Evolutionary conservation across 2,888 invertebrate species (phyloP), one percentile per base, ranked within the genome.

Genomic region (Eupithecia dodoneata): DNA sequence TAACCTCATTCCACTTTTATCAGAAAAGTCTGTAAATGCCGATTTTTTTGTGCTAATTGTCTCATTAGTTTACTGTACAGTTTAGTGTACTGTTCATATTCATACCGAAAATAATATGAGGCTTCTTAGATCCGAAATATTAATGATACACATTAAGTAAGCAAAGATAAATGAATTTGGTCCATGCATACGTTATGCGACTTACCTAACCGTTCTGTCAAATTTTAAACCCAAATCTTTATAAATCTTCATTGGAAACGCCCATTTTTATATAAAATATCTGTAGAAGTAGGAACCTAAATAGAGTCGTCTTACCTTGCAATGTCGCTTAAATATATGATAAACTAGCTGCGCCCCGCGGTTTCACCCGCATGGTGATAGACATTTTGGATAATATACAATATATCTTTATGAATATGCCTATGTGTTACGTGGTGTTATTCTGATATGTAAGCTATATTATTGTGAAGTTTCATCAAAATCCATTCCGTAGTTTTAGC

Each of bases 1-100:
- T 63, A 63, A 63, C 63, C 63, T 63, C 63, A 30, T 63, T 63
- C 18, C 4, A 30, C 63, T 63, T 63, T 63, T 63, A 63, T 63
- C 63, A 63, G 3, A 63, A 18, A 30, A 63, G 63, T 10, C 30
- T 30, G 10, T 30, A 30, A 59, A 2, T 30, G 4, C 63, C 4
- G 30, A 30, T 63, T 30, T 63, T 59, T 63, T 4, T 63, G n/a
- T 59, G 59, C 59, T 18, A 12, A 30, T 63, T 30, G 3, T 30
- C 10, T 30, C 9, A n/a, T 15, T n/a, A 55, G 55, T 7, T n/a
- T 55, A 55, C 5, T 52, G n/a, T n/a, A n/a, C 55, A 55, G 4
- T 55, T 52, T 6, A 55, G 7, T 55, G 18, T 18, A 59, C 18
- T 55, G n/a, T 55, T 59, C 9, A 10, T 18, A 18, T 18, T 13